Evolutionary conservation across 2,797 vertebrate genomes (phyloP).

Genomic region (Pseudomugil gertrudae): DNA sequence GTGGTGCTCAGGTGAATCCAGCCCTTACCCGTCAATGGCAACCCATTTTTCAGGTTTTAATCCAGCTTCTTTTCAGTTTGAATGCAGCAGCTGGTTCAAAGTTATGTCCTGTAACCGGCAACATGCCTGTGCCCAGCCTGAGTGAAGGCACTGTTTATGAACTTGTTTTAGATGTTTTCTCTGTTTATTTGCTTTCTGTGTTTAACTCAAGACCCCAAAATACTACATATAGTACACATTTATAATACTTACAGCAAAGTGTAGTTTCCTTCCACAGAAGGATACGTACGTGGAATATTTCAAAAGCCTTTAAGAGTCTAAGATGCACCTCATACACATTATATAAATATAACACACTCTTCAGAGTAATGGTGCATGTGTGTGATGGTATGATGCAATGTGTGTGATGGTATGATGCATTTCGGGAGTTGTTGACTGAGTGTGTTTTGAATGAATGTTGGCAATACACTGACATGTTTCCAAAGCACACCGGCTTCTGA

Average conservation of each 20-base stretch:
- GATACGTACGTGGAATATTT: constrained; percentile 25
- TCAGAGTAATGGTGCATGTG: too few relatives aligned
- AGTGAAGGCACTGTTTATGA: constrained; percentile 7
- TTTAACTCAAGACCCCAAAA: constrained; percentile 1
- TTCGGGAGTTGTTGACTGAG: too few relatives aligned
- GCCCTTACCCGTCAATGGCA: too few relatives aligned
- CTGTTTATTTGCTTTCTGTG: constrained; percentile 16
- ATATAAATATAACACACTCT: too few relatives aligned
- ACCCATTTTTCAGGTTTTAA: too few relatives aligned
- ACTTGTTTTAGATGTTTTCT: constrained; percentile 30
- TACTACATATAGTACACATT: constrained; percentile 10
- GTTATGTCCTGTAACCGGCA: too few relatives aligned
- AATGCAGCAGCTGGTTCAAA: too few relatives aligned
- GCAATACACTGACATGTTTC: constrained; percentile 46
- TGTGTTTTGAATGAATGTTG: constrained; percentile 53
- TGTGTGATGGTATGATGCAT: too few relatives aligned
- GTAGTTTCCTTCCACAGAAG: constrained; percentile 5
- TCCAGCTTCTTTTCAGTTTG: too few relatives aligned
- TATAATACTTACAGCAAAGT: constrained; percentile 20
- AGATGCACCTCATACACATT: constrained; percentile 35
- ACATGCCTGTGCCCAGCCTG: too few relatives aligned
- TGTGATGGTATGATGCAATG: constrained; percentile 35
- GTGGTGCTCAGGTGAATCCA: too few relatives aligned
- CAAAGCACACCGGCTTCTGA: constrained; percentile 37
- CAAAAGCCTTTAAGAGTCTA: constrained; percentile 30